These are phyloP conservation scores for Zaprionus vittiger DNA, from an alignment of 1,140 invertebrate species.

Conservation along the genomic window DNA sequence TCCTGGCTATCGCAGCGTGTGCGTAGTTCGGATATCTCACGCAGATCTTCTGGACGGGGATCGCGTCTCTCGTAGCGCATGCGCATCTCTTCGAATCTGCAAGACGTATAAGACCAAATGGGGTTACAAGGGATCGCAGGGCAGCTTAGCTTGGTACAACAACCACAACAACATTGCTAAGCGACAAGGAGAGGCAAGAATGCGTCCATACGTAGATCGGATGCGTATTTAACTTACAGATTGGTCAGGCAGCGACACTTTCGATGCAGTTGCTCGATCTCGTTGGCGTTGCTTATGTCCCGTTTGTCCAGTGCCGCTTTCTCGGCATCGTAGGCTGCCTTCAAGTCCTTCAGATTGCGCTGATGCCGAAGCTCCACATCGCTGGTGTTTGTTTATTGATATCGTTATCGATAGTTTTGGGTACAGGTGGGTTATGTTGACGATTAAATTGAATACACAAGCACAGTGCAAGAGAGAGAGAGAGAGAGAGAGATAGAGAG, in stretches of 20 bases:
- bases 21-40: constrained; percentile 85
- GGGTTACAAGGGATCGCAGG: neutral
- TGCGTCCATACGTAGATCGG: constrained; percentile 4
- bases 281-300: constrained; percentile 84
- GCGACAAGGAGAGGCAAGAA: constrained; percentile 23
- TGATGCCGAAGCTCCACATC: constrained; percentile 80
- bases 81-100: constrained; percentile 86
- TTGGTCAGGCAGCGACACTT: constrained; percentile 86
- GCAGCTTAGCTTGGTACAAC: constrained; percentile 20
- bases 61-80: constrained; percentile 85
- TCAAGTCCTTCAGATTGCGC: constrained; percentile 81
- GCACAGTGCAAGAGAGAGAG: constrained; percentile 27
- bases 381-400: constrained; percentile 58
- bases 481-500: constrained; percentile 28
- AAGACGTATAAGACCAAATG: constrained; percentile 16
- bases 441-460: constrained; percentile 42
- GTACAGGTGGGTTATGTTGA: constrained; percentile 20
- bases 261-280: constrained; percentile 85
- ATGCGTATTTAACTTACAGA: constrained; percentile 82
- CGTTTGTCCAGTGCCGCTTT: constrained; percentile 80
- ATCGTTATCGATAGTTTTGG: constrained; percentile 11
- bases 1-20: constrained; percentile 86
- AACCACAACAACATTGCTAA: constrained; percentile 63
- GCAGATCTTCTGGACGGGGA: constrained; percentile 85
- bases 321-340: constrained; percentile 80